phyloP scores from a whole-genome alignment of 2,113 vertebrate species.

The Sylvietta virens region DNA sequence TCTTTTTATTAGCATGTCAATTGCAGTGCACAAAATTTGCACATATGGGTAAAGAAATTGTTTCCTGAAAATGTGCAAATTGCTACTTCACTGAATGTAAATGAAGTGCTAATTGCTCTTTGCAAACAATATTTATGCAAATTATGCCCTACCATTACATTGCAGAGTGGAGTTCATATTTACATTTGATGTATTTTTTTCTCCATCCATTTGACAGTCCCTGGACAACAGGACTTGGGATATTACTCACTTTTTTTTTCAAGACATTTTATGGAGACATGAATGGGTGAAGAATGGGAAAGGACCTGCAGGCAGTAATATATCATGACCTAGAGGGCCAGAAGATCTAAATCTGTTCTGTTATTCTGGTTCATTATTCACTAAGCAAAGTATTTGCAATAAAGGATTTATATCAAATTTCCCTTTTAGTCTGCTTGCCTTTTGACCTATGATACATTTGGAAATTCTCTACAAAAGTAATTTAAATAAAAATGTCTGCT shows the following conservation, averaged over 20 bases:
- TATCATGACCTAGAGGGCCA: constrained; percentile 1
- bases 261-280: background rate
- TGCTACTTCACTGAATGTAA: constrained; percentile 60
- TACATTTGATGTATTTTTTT: background rate
- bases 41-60: constrained; percentile 55
- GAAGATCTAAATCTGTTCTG: constrained; percentile 24
- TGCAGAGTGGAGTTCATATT: background rate
- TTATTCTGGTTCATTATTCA: constrained; percentile 24
- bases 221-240: constrained; percentile 24
- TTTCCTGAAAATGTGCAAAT: constrained; percentile 66
- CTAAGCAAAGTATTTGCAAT: constrained; percentile 18
- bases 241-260: constrained; percentile 6
- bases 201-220: background rate
- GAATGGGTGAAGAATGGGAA: constrained; percentile 30
- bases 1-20: constrained; percentile 41
- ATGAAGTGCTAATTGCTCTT: constrained; percentile 75
- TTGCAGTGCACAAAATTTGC: constrained; percentile 24
- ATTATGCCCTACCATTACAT: constrained; percentile 27
- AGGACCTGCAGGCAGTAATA: constrained; percentile 1
- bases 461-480: background rate
- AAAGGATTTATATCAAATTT: background rate
- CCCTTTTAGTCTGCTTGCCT: background rate
- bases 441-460: background rate
- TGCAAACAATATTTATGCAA: constrained; percentile 76
- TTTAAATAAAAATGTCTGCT: background rate